phyloP scores from a whole-genome alignment of 1,140 invertebrate species.

The Rhyzopertha dominica region DNA sequence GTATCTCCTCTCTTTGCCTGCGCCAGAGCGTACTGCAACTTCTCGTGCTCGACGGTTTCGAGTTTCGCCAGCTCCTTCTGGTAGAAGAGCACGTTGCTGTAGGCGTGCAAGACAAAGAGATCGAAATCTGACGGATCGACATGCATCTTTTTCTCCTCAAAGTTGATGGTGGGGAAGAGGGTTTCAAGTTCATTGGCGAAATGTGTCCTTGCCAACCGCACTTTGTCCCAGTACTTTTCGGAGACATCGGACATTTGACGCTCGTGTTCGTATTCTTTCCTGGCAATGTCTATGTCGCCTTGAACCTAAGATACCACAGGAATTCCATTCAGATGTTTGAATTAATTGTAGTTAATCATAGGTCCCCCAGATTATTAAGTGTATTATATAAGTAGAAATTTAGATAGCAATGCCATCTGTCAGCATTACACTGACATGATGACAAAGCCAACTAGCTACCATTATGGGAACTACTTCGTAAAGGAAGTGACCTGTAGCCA shows the following conservation, averaged over 20 bases:
- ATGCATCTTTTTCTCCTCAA: constrained; percentile 59
- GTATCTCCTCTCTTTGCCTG: constrained; percentile 47
- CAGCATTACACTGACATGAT: too few relatives aligned
- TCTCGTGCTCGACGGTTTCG: constrained; percentile 58
- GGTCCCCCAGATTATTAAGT: too few relatives aligned
- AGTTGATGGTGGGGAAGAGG: constrained; percentile 64
- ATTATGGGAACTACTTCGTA: too few relatives aligned
- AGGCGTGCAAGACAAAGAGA: constrained; percentile 61
- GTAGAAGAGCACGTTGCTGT: constrained; percentile 59
- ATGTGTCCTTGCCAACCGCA: constrained; percentile 61
- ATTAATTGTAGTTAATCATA: too few relatives aligned
- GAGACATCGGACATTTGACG: constrained; percentile 53
- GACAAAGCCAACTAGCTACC: too few relatives aligned
- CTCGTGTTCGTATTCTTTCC: constrained; percentile 54
- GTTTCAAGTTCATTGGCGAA: constrained; percentile 69
- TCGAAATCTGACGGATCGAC: constrained; percentile 61
- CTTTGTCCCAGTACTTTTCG: constrained; percentile 67
- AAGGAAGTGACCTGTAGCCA: too few relatives aligned
- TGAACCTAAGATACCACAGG: too few relatives aligned
- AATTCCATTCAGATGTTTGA: too few relatives aligned
- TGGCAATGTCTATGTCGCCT: constrained; percentile 55
- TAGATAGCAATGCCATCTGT: too few relatives aligned
- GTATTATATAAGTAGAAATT: too few relatives aligned
- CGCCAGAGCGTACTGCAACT: constrained; percentile 58
- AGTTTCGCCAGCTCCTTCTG: constrained; percentile 68